These are phyloP conservation scores for Psilopsiagon aurifrons DNA, from an alignment of 2,113 vertebrate genomes.

Conservation along the genomic window DNA sequence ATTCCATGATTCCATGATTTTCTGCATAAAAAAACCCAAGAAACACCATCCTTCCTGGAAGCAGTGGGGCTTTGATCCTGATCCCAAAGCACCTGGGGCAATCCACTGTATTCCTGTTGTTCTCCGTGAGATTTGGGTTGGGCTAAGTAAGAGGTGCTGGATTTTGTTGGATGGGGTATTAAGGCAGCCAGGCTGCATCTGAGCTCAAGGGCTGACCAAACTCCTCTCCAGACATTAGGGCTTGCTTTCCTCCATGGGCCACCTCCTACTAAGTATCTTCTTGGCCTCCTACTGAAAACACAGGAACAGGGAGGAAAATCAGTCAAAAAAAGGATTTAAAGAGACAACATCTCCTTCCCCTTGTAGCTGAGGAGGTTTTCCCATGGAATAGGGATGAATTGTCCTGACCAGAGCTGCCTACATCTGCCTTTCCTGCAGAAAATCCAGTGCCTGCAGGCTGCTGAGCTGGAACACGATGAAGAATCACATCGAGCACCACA, in stretches of 20 bases:
- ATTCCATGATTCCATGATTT: background rate
- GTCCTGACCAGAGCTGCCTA: background rate
- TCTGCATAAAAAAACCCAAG: background rate
- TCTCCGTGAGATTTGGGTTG: background rate
- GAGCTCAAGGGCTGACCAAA: background rate
- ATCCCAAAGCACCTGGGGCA: too few species aligned
- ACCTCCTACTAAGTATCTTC: background rate
- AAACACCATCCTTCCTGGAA: background rate
- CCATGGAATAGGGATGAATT: background rate
- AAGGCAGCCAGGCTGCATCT: background rate
- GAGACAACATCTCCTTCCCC: background rate
- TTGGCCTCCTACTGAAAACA: background rate
- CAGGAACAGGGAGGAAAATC: background rate
- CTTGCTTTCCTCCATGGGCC: background rate
- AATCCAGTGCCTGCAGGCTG: background rate
- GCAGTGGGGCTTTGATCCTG: background rate
- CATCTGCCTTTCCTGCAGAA: background rate
- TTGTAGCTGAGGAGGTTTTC: background rate
- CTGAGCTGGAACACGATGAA: background rate
- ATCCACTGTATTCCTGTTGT: background rate
- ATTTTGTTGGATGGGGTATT: background rate
- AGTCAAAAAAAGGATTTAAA: background rate
- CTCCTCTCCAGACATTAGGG: background rate
- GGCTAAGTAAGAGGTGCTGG: background rate
- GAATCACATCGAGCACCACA: fast-evolving